phyloP scores from a whole-genome alignment of 2,113 vertebrate genomes.

The Seriola rivoliana region DNA sequence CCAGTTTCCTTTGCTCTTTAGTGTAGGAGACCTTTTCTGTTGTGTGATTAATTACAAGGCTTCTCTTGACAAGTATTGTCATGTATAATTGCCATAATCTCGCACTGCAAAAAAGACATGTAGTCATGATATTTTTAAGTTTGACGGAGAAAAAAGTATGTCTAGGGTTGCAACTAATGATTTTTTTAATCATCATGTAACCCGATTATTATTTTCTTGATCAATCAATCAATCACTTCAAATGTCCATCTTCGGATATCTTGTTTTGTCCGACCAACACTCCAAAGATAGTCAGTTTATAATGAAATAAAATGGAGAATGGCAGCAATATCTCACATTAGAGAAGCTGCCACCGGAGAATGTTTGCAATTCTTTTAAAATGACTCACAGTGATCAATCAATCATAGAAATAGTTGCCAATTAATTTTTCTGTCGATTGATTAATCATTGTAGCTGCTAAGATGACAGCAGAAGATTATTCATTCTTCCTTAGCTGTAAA shows the following conservation, averaged over 20 bases:
- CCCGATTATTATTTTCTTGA: background rate
- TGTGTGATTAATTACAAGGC: slow-evolving; percentile 6
- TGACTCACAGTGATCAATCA: too few relatives aligned
- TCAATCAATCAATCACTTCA: background rate
- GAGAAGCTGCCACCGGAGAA: too few relatives aligned
- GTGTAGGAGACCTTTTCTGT: slow-evolving; percentile 3
- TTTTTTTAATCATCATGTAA: background rate
- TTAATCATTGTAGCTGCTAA: too few relatives aligned
- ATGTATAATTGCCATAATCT: background rate
- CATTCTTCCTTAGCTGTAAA: background rate
- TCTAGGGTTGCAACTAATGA: background rate
- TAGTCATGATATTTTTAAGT: background rate
- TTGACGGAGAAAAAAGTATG: background rate
- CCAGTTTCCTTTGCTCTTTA: slow-evolving; percentile 39
- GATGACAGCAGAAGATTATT: background rate
- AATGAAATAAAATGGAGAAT: too few relatives aligned
- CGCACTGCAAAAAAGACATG: background rate
- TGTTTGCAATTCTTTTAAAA: too few relatives aligned
- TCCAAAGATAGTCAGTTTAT: background rate
- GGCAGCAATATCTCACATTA: too few relatives aligned
- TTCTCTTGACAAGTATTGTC: slow-evolving; percentile 2
- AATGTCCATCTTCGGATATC: background rate
- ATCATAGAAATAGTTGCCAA: background rate
- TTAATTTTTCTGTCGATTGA: too few relatives aligned
- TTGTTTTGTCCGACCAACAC: background rate